Evolutionary conservation across 2,797 vertebrate genomes (phyloP).

Genomic region (Artibeus lituratus): DNA sequence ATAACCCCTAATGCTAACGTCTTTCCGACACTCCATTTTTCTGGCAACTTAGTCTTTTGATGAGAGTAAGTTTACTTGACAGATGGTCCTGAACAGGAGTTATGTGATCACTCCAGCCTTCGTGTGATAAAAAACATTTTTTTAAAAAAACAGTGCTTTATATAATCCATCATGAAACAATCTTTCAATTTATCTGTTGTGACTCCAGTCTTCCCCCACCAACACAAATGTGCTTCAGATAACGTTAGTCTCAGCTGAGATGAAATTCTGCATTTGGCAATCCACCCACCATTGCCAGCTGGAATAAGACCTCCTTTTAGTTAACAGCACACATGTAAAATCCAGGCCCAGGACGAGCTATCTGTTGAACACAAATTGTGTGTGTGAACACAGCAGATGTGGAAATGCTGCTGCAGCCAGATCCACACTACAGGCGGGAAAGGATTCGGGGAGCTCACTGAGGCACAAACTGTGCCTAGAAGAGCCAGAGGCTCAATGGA

Average conservation of each 20-base stretch:
- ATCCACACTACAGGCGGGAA: constrained; percentile 13
- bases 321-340: constrained; percentile 60
- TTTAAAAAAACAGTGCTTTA: constrained; percentile 56
- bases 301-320: constrained; percentile 63
- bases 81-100: constrained; percentile 75
- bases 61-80: constrained; percentile 76
- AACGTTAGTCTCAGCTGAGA: constrained; percentile 57
- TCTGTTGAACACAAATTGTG: constrained; percentile 34
- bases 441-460: constrained; percentile 43
- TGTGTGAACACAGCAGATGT: constrained; percentile 73
- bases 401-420: constrained; percentile 57
- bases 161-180: constrained; percentile 62
- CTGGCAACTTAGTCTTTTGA: constrained; percentile 65
- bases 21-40: constrained; percentile 55
- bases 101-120: constrained; percentile 76
- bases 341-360: constrained; percentile 55
- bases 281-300: constrained; percentile 57
- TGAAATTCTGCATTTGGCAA: constrained; percentile 61
- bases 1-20: constrained; percentile 60
- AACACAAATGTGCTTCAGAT: constrained; percentile 67
- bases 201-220: constrained; percentile 60
- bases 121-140: constrained; percentile 72
- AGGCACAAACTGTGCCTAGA: neutral
- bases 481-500: constrained; percentile 43
- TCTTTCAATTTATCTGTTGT: constrained; percentile 60